Conservation (phyloP, 2,797 vertebrate species). For the Acrossocheilus fasciatus region DNA sequence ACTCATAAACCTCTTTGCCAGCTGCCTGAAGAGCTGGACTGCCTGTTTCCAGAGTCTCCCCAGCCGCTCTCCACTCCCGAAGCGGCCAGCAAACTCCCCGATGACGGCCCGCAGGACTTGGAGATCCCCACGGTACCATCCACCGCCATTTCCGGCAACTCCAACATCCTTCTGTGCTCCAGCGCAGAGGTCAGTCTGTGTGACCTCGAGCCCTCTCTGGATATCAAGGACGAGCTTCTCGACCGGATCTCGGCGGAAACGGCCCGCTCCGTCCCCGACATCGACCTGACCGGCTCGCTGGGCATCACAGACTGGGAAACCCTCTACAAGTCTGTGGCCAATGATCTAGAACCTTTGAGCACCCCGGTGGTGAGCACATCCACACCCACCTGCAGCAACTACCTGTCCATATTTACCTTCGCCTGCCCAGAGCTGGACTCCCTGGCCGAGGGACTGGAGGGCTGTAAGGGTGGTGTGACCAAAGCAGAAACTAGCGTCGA, state of each 20-base stretch:
- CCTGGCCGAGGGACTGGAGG: conserved; percentile 87
- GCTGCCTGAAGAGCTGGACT: conserved; percentile 87
- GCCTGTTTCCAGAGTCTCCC: conserved; percentile 86
- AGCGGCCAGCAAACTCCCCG: conserved; percentile 70
- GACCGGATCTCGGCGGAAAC: conserved; percentile 82
- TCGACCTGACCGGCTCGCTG: conserved; percentile 92
- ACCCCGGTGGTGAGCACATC: conserved; percentile 92
- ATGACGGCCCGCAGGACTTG: conserved; percentile 78
- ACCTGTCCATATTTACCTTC: conserved; percentile 94
- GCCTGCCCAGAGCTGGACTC: conserved; percentile 92
- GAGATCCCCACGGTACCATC: conserved; percentile 80
- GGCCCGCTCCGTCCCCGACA: conserved; percentile 94
- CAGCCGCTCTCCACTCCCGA: conserved; percentile 71
- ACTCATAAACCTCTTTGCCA: conserved; percentile 92
- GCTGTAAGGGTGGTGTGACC: conserved; percentile 87
- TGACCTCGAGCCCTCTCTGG: conserved; percentile 84
- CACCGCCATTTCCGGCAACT: conserved; percentile 83
- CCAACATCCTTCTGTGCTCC: conserved; percentile 83
- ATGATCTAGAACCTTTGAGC: conserved; percentile 94
- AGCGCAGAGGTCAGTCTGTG: conserved; percentile 82
- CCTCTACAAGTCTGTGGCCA: conserved; percentile 85
- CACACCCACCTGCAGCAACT: conserved; percentile 92
- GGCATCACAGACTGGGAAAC: conserved; percentile 98
- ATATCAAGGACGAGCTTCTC: conserved; percentile 90
- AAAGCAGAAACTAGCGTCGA: conserved; percentile 91